phyloP scores from a whole-genome alignment of 2,797 vertebrate genomes.

The Scyliorhinus canicula region DNA sequence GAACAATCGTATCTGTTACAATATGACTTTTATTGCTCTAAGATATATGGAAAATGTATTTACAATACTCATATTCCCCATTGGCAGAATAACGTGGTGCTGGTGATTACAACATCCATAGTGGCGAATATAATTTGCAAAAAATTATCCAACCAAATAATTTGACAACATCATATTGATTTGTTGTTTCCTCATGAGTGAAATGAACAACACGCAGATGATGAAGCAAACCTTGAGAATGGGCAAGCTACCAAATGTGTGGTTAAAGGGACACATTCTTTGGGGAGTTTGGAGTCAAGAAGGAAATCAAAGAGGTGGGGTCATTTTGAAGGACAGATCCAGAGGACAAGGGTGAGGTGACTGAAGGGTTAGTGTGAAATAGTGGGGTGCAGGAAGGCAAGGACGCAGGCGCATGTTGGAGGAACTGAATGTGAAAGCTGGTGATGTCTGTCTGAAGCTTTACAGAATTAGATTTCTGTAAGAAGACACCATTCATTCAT shows the following conservation, averaged over 20 bases:
- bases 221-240: not conserved
- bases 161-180: not conserved
- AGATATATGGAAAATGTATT: conserved; percentile 30
- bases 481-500: not conserved
- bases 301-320: not conserved
- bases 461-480: not conserved
- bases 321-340: not conserved
- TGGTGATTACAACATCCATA: not conserved
- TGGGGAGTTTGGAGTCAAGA: not conserved
- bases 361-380: not conserved
- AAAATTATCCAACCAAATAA: conserved; percentile 14
- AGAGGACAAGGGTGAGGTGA: not conserved
- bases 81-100: not conserved
- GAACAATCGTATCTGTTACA: not conserved
- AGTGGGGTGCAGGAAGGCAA: not conserved
- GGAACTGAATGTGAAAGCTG: not conserved
- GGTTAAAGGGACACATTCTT: not conserved
- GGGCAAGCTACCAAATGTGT: not conserved
- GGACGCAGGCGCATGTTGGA: not conserved
- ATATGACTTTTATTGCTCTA: not conserved
- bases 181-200: not conserved
- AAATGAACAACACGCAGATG: not conserved
- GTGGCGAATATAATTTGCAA: conserved; percentile 23
- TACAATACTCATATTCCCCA: not conserved
- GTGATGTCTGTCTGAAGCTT: not conserved